Conservation (phyloP, 2,888 invertebrate genomes). For the Nasonovia ribisnigri region DNA sequence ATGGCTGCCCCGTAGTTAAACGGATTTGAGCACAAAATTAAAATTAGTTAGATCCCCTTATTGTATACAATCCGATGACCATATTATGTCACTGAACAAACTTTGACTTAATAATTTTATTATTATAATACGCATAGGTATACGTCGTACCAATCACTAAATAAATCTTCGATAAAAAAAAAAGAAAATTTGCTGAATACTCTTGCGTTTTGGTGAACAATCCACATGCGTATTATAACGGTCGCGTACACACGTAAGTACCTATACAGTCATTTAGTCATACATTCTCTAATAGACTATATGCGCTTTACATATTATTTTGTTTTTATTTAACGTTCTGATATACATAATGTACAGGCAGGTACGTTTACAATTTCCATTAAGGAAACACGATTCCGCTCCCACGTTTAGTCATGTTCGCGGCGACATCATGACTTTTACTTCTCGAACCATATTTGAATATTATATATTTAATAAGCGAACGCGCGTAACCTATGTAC, state of each 20-base stretch:
- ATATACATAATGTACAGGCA: neutral
- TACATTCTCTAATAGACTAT: neutral
- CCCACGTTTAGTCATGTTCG: conserved; percentile 6
- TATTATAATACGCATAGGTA: neutral
- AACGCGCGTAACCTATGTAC: neutral
- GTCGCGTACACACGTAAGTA: neutral
- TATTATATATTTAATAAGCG: neutral
- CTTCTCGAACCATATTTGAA: conserved; percentile 15
- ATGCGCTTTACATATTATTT: neutral
- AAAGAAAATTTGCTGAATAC: neutral
- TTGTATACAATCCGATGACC: neutral
- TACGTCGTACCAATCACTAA: neutral
- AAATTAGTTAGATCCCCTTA: neutral
- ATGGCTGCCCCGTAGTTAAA: neutral
- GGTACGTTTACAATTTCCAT: conserved; percentile 14
- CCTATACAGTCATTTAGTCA: neutral
- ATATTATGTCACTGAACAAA: neutral
- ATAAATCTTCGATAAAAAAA: neutral
- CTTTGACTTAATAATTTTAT: neutral
- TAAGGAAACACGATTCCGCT: conserved; percentile 40
- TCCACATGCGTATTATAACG: neutral
- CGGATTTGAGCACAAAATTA: neutral
- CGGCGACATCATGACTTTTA: neutral
- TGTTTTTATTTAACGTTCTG: conserved; percentile 21
- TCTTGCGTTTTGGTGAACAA: neutral